These are phyloP conservation scores for Boloria selene DNA, from an alignment of 2,888 invertebrate genomes.

Conservation along the genomic window DNA sequence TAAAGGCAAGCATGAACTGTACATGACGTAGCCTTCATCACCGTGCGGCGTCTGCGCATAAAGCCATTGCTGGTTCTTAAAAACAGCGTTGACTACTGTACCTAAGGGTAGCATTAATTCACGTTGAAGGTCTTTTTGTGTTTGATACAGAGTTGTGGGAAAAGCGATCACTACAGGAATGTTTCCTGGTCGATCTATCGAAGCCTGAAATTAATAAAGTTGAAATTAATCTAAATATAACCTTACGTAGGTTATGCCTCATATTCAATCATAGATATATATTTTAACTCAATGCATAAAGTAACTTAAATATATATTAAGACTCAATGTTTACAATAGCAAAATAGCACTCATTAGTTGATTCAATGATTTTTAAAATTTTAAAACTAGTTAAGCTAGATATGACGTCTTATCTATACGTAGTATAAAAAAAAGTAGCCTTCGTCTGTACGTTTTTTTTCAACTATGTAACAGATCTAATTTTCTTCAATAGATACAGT, in stretches of 20 bases:
- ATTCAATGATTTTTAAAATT: too few species aligned
- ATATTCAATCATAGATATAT: too few species aligned
- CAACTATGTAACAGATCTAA: too few species aligned
- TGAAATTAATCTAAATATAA: background rate
- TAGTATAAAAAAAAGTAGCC: too few species aligned
- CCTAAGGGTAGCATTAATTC: slow-evolving; percentile 89
- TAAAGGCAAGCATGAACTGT: slow-evolving; percentile 88
- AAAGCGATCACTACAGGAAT: slow-evolving; percentile 92
- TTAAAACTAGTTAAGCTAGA: too few species aligned
- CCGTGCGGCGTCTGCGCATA: slow-evolving; percentile 93
- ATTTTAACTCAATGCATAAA: too few species aligned
- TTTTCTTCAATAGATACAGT: too few species aligned
- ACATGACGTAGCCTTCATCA: slow-evolving; percentile 91
- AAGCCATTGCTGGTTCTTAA: slow-evolving; percentile 92
- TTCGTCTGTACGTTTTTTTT: too few species aligned
- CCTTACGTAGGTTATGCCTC: background rate
- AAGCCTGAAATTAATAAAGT: slow-evolving; percentile 80
- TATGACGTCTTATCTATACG: background rate
- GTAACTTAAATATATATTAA: too few species aligned
- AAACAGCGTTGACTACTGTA: slow-evolving; percentile 93
- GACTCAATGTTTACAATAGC: too few species aligned
- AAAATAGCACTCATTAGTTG: too few species aligned
- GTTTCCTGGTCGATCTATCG: slow-evolving; percentile 90
- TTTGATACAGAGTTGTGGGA: slow-evolving; percentile 88
- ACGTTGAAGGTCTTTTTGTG: slow-evolving; percentile 85